A percentile compares a stretch with the other conserved stretches of the same genome.
Conservation (phyloP, 1,140 invertebrate species). For the Listronotus bonariensis region DNA sequence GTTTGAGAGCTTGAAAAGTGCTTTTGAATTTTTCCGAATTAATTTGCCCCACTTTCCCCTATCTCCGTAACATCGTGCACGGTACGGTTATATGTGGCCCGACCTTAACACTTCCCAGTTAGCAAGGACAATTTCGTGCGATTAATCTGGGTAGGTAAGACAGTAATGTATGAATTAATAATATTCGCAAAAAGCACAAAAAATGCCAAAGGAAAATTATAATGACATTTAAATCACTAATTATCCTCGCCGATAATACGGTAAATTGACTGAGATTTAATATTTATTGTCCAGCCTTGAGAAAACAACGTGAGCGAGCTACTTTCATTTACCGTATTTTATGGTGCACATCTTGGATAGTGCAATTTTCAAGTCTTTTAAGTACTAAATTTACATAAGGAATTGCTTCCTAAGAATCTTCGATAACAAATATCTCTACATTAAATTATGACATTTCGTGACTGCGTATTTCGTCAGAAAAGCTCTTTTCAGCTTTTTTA, state of each 20-base stretch:
- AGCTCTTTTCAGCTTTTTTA: too few relatives aligned
- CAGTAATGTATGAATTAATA: conserved; percentile 22
- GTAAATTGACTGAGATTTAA: conserved; percentile 23
- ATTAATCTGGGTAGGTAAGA: conserved; percentile 10
- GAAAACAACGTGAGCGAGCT: conserved; percentile 26
- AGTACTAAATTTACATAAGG: conserved; percentile 8
- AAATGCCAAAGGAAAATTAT: conserved; percentile 19
- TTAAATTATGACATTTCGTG: too few relatives aligned
- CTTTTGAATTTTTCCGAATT: too few relatives aligned
- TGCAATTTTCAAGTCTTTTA: conserved; percentile 12
- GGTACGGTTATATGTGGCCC: too few relatives aligned
- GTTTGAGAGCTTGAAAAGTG: too few relatives aligned
- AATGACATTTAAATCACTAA: conserved; percentile 31
- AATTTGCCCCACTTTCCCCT: too few relatives aligned
- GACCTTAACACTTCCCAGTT: neutral
- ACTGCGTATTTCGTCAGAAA: too few relatives aligned
- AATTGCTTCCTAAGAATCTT: too few relatives aligned
- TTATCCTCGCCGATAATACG: conserved; percentile 15
- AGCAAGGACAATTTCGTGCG: neutral
- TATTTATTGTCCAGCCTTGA: conserved; percentile 26
- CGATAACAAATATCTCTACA: too few relatives aligned
- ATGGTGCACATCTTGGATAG: conserved; percentile 8
- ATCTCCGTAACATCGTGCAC: too few relatives aligned
- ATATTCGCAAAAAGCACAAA: conserved; percentile 11
- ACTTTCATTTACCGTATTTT: conserved; percentile 22